Base-by-base conservation (phyloP, 2,113 vertebrate species). In the Proteles cristata region DNA sequence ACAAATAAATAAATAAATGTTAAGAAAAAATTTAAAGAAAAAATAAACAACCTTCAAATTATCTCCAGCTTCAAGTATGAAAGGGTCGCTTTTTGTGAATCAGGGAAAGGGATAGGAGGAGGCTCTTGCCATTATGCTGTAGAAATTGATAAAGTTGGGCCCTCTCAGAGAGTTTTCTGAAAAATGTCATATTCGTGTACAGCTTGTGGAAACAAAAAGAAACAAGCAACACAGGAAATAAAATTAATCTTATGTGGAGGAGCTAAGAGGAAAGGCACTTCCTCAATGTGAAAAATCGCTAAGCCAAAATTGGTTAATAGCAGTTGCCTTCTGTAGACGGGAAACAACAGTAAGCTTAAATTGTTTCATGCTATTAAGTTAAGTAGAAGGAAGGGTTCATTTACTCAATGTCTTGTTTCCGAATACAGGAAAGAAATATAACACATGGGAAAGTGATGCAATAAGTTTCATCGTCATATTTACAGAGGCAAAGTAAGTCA, bases 301-400 rank as follows among this genome's bases (percentile, higher is more conserved):
- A 81, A 95, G 35, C 28, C 39, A n/a, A 74, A 88, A 86, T 33
- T 82, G 58, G 39, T 71, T 81, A 58, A 43, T 1, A n/a, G 74
- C 0, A 8, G 21, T 69, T 96, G 80, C 76, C 6, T 88, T 94
- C 83, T 8, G 25, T 5, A 96, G 35, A 73, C n/a, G 90, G 90
- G 83, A 97, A 96, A 35, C 76, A 82, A 50, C 3, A 33, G 9
- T 25, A 12, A 12, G n/a, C 80, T 93, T 90, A 88, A 28, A 74
- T 58, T 71, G 25, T 19, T 53, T 39, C 63, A 65, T n/a, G 48
- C 76, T 88, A 23, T 96, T 97, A 82, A 90, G 39, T 58, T 93
- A 88, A 94, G 53, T 23, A 58, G 53, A 88, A 88, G 31, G 31
- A 91, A 93, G 21, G 0, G 19, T 28, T 96, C 71, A 68, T 76